These are phyloP conservation scores for Polypedilum pembai DNA, from an alignment of 1,140 invertebrate genomes.

Conservation along the genomic window DNA sequence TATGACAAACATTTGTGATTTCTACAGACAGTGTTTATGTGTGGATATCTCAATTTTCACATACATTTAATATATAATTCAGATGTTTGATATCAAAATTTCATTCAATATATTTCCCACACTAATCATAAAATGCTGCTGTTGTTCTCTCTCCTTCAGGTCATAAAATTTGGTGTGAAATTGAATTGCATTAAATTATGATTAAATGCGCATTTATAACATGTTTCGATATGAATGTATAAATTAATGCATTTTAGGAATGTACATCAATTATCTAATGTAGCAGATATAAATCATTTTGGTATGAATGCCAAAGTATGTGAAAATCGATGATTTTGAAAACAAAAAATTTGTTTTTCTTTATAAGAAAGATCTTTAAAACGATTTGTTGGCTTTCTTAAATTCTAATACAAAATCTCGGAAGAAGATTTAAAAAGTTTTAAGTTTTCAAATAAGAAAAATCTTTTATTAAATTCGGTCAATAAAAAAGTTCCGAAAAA, in stretches of 20 bases:
- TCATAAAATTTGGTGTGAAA: conserved; percentile 15
- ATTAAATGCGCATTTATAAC: conserved; percentile 13
- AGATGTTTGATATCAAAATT: conserved; percentile 24
- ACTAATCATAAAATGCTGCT: neutral
- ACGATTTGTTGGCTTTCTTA: no score
- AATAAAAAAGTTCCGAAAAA: no score
- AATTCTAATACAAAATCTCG: no score
- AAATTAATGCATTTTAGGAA: conserved; percentile 20
- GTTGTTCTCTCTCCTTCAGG: neutral
- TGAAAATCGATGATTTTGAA: neutral
- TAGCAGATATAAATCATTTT: neutral
- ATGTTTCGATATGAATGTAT: conserved; percentile 19
- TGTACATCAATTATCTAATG: conserved; percentile 12
- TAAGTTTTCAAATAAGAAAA: no score
- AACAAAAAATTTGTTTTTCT: neutral
- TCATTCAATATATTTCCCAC: neutral
- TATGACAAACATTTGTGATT: no score
- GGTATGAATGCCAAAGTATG: neutral
- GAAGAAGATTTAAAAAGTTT: no score
- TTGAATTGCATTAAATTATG: conserved; percentile 21
- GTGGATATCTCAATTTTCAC: neutral
- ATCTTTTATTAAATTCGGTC: no score
- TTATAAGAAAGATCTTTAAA: no score
- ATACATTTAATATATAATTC: neutral
- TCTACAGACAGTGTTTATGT: neutral